Conservation (phyloP, 1,140 invertebrate species). For the Macrosteles quadrilineatus region DNA sequence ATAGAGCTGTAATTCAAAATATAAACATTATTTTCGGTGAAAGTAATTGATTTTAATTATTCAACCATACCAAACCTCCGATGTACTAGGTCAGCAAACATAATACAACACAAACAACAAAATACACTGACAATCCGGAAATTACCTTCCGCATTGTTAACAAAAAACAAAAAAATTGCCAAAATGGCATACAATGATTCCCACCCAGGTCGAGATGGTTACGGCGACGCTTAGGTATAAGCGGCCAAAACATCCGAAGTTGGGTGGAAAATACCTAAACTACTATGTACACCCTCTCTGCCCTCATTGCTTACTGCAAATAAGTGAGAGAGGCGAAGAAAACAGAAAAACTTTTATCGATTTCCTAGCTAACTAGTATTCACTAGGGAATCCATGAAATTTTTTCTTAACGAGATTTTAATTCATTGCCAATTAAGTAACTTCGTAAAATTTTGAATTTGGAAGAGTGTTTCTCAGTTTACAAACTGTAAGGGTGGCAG, state of each 20-base stretch:
- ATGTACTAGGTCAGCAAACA: slow-evolving; percentile 37
- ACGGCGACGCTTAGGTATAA: slow-evolving; percentile 16
- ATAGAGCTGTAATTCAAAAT: too few species aligned
- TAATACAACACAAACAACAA: slow-evolving; percentile 28
- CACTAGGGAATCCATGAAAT: background rate
- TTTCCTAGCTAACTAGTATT: slow-evolving; percentile 8
- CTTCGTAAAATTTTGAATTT: too few species aligned
- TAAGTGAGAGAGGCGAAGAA: slow-evolving; percentile 14
- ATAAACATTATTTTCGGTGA: too few species aligned
- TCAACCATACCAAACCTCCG: background rate
- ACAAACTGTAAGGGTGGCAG: slow-evolving; percentile 90
- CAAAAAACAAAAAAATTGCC: slow-evolving; percentile 34
- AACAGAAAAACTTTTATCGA: slow-evolving; percentile 18
- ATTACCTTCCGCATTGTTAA: slow-evolving; percentile 52
- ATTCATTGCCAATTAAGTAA: background rate
- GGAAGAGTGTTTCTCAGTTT: slow-evolving; percentile 45
- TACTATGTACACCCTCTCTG: background rate
- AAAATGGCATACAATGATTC: slow-evolving; percentile 40
- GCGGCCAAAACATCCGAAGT: slow-evolving; percentile 3
- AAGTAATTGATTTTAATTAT: too few species aligned
- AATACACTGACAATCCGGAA: slow-evolving; percentile 44
- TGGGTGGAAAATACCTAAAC: slow-evolving; percentile 8
- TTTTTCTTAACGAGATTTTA: background rate
- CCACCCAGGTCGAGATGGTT: slow-evolving; percentile 19
- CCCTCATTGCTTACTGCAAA: slow-evolving; percentile 34